Evolutionary conservation across 30 jellyfish, hydroid and myxozoan species (phyloP), one percentile per base, ranked within the genome.

Genomic region (Morbakka virulenta): DNA sequence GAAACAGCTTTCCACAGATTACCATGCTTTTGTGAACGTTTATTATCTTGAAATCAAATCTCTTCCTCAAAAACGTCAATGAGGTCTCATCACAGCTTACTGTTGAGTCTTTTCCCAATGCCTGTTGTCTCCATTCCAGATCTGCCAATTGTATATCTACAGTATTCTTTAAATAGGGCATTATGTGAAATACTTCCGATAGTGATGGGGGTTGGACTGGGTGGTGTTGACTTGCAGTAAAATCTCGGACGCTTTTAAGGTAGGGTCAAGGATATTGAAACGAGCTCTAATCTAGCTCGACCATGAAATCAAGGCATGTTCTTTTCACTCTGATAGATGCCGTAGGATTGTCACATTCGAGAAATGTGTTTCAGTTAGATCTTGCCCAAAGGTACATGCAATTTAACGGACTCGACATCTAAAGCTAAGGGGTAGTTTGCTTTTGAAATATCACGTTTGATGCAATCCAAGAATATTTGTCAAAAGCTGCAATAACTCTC

Each of bases 41-140:
- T 4, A 71, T 21, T 4, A n/a, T 6, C 48, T 41, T 71, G 52
- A 50, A 74, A 3, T 47, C 83, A 12, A 71, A 49, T 50, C 83
- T 71, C 22, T 49, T 71, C 64, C 48, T 36, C 83, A 74, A 71
- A 21, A 71, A 71, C 4, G 20, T 1, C 28, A 35, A 28, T 71
- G 83, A 24, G 26, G 49, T 35, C 26, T 71, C 80, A 31, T 31
- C 48, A n/a, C n/a, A n/a, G n/a, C n/a, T n/a, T n/a, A 71, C 1
- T 1, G 24, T 27, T 9, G 13, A 4, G 41, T 24, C 41, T 32
- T 71, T 74, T 41, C 48, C 75, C 48, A 71, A 35, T 4, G 83
- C 83, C 64, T 71, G 74, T 26, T 48, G 78, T 62, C 83, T 71
- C 83, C 80, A 71, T 28, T 71, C 83, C 2, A 71, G 22, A 30